Percentiles rank a stretch among this genome's conserved stretches.
Conservation (phyloP, 2,888 invertebrate species). For the Eupithecia centaureata region DNA sequence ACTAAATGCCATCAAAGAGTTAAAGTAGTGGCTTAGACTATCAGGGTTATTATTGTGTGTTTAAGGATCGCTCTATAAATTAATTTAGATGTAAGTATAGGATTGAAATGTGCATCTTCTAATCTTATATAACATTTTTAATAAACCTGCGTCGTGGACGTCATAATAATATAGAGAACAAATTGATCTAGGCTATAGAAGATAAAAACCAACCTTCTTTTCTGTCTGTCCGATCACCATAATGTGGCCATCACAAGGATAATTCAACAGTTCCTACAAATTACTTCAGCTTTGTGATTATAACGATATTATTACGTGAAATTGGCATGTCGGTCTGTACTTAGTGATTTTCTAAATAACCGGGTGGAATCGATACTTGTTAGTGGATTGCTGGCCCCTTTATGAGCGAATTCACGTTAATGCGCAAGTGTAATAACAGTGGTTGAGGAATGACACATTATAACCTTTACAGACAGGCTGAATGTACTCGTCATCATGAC, state of each 20-base stretch:
- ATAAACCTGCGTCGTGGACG: too few species aligned
- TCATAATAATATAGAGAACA: too few species aligned
- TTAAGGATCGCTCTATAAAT: too few species aligned
- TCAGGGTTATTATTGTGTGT: too few species aligned
- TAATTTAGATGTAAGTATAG: too few species aligned
- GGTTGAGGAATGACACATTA: neutral
- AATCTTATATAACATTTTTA: neutral
- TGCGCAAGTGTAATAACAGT: conserved; percentile 10
- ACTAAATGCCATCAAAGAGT: neutral
- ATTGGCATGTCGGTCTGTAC: conserved; percentile 32
- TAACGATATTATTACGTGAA: conserved; percentile 33
- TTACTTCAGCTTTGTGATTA: conserved; percentile 36
- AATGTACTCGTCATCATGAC: neutral
- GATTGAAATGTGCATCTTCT: too few species aligned
- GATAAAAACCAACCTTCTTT: neutral
- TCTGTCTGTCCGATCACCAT: neutral
- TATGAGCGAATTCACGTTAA: conserved; percentile 24
- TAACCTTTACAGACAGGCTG: neutral
- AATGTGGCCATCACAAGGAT: conserved; percentile 27
- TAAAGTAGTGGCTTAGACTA: too few species aligned
- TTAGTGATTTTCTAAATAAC: conserved; percentile 34
- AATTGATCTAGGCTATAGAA: too few species aligned
- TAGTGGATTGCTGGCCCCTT: conserved; percentile 22
- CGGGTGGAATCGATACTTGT: conserved; percentile 34
- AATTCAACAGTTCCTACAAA: conserved; percentile 31